These are phyloP conservation scores for Diarsia dahlii DNA, from an alignment of 2,888 invertebrate genomes.

Conservation along the genomic window DNA sequence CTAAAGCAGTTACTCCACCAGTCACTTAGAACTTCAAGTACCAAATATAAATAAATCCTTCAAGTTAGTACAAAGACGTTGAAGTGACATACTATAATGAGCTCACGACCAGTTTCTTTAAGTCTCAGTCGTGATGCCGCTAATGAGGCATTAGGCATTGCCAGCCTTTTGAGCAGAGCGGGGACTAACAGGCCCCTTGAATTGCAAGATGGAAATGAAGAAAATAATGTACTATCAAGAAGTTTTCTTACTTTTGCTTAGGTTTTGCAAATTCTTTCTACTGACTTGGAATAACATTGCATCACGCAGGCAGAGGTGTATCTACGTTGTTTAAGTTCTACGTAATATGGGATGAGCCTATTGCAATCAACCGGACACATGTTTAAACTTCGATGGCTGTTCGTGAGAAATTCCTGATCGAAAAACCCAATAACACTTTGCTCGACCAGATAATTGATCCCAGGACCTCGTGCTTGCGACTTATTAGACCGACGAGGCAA, in stretches of 20 bases:
- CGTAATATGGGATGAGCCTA: no score
- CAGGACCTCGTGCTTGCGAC: no score
- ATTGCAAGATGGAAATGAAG: conserved; percentile 14
- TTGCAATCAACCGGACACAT: no score
- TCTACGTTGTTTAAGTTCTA: no score
- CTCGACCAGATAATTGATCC: no score
- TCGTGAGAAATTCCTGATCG: no score
- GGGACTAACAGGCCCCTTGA: conserved; percentile 17
- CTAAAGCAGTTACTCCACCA: no score
- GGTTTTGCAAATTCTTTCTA: not conserved
- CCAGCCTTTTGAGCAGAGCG: conserved; percentile 14
- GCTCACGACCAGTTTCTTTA: conserved; percentile 47
- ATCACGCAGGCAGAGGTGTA: no score
- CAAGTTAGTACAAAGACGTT: conserved; percentile 28
- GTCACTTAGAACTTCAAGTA: not conserved
- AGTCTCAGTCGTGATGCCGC: conserved; percentile 33
- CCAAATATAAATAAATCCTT: conserved; percentile 28
- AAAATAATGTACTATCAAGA: no score
- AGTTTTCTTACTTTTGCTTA: not conserved
- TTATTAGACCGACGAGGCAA: no score
- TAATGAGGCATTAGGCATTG: conserved; percentile 46
- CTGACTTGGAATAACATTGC: not conserved
- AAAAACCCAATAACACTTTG: no score
- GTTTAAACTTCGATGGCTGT: no score
- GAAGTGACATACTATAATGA: conserved; percentile 42